Evolutionary conservation across 2,113 vertebrate genomes (phyloP).

Genomic region (Anolis carolinensis): DNA sequence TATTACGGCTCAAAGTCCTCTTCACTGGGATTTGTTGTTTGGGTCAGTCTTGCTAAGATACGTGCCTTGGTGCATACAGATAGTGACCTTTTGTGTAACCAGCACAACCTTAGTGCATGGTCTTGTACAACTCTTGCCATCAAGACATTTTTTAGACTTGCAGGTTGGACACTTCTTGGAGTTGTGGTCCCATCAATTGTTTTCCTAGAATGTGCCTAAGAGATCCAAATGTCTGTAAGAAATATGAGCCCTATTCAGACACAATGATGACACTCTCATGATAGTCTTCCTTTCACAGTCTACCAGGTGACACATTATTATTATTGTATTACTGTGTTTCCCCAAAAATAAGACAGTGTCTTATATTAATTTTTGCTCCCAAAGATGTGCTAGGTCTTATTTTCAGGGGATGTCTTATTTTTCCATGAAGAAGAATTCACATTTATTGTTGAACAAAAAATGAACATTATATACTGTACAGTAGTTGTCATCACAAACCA

Average conservation of each 20-base stretch:
- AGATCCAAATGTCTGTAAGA: not conserved
- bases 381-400: too few relatives aligned
- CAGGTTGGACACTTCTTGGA: not conserved
- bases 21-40: not conserved
- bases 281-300: not conserved
- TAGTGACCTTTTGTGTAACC: not conserved
- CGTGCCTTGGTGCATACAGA: not conserved
- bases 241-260: not conserved
- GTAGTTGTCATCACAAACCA: too few relatives aligned
- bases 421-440: too few relatives aligned
- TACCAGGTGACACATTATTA: not conserved
- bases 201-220: not conserved
- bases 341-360: too few relatives aligned
- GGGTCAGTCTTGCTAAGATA: not conserved
- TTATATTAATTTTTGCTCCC: too few relatives aligned
- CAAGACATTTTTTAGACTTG: not conserved
- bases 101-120: not conserved
- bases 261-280: not conserved
- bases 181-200: too few relatives aligned
- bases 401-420: too few relatives aligned
- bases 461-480: too few relatives aligned
- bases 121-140: not conserved
- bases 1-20: not conserved
- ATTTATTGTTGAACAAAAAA: too few relatives aligned
- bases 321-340: too few relatives aligned